Evolutionary conservation across 2,888 invertebrate genomes (phyloP).

Genomic region (Pterostichus niger): DNA sequence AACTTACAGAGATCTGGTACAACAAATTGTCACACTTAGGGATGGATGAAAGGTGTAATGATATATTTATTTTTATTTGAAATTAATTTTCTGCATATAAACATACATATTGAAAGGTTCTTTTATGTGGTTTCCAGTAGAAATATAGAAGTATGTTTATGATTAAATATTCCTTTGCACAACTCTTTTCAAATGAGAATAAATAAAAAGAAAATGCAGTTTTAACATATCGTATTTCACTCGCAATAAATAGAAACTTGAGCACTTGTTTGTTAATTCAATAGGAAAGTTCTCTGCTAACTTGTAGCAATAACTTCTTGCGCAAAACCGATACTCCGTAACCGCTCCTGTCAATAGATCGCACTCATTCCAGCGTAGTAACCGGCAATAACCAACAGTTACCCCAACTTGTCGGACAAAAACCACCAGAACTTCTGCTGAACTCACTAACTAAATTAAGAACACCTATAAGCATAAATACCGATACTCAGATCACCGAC

Average conservation of each 20-base stretch:
- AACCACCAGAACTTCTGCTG: not conserved
- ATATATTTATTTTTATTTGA: too few relatives aligned
- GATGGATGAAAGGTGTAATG: too few relatives aligned
- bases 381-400: slow-evolving; percentile 6
- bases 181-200: too few relatives aligned
- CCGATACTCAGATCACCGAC: not conserved
- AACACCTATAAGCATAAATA: slow-evolving; percentile 42
- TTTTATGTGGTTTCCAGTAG: not conserved
- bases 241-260: not conserved
- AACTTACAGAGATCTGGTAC: too few relatives aligned
- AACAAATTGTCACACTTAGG: too few relatives aligned
- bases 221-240: not conserved
- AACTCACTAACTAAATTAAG: slow-evolving; percentile 17
- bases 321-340: slow-evolving; percentile 12
- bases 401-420: not conserved
- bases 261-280: slow-evolving; percentile 9
- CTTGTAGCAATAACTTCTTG: slow-evolving; percentile 29
- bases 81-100: too few relatives aligned
- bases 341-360: slow-evolving; percentile 31
- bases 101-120: too few relatives aligned
- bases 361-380: not conserved
- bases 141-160: not conserved
- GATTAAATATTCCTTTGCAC: too few relatives aligned
- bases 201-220: not conserved
- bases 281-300: slow-evolving; percentile 24